Percentiles rank a stretch among this genome's conserved stretches.
phyloP scores from a whole-genome alignment of 2,797 vertebrate species.

The Eupleurogrammus muticus region DNA sequence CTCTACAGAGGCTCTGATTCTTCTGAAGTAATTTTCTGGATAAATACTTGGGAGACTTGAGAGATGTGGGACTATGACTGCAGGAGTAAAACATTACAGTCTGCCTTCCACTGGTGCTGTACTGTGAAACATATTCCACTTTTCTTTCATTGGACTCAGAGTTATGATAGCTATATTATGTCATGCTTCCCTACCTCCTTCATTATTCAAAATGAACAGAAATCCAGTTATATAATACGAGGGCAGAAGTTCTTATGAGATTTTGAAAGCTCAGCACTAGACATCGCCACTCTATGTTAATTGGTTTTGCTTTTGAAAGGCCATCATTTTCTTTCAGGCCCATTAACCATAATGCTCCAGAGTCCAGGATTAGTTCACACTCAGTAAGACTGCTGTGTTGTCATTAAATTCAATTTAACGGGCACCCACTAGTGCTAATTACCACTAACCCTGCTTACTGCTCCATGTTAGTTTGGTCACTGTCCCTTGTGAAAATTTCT shows the following conservation, averaged over 20 bases:
- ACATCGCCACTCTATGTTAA: slow-evolving; percentile 82
- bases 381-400: slow-evolving; percentile 83
- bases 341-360: slow-evolving; percentile 84
- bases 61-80: slow-evolving; percentile 19
- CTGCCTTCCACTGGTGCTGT: slow-evolving; percentile 32
- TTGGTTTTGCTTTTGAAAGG: slow-evolving; percentile 87
- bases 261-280: slow-evolving; percentile 81
- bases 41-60: slow-evolving; percentile 31
- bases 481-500: slow-evolving; percentile 29
- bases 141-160: slow-evolving; percentile 64
- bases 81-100: slow-evolving; percentile 42
- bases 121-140: slow-evolving; percentile 66
- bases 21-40: slow-evolving; percentile 18
- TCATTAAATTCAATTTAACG: slow-evolving; percentile 86
- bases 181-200: slow-evolving; percentile 72
- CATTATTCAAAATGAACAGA: slow-evolving; percentile 80
- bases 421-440: slow-evolving; percentile 82
- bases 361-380: slow-evolving; percentile 83
- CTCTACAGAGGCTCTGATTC: background rate
- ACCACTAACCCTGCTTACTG: slow-evolving; percentile 64
- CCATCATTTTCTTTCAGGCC: slow-evolving; percentile 86
- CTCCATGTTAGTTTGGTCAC: slow-evolving; percentile 60
- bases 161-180: slow-evolving; percentile 76
- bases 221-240: slow-evolving; percentile 79
- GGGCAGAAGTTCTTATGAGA: slow-evolving; percentile 78